Percentiles rank a stretch among this genome's conserved stretches.
Evolutionary conservation across 2,888 invertebrate species (phyloP).

Genomic region (Branchellion lobata): DNA sequence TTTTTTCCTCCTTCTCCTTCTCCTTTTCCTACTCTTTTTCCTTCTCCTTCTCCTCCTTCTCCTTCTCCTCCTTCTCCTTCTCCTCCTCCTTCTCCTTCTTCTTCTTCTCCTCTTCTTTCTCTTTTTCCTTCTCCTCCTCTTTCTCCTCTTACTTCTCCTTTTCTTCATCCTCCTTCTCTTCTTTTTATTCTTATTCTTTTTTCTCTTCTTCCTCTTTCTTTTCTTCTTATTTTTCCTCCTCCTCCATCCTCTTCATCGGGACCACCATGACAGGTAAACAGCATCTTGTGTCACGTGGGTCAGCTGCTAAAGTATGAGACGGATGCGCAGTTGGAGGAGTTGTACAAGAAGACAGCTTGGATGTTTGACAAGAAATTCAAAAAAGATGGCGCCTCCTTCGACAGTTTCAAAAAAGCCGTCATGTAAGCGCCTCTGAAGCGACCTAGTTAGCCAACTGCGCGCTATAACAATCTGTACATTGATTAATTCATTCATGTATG

Average conservation of each 20-base stretch:
- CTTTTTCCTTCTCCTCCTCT: too few species aligned
- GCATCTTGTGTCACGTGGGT: constrained; percentile 93
- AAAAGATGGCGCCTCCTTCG: constrained; percentile 91
- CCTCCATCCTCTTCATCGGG: too few species aligned
- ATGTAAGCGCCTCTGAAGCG: constrained; percentile 1
- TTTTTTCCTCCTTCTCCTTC: too few species aligned
- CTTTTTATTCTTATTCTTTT: too few species aligned
- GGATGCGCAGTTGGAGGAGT: constrained; percentile 87
- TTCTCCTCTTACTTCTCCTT: not conserved
- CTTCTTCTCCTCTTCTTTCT: too few species aligned
- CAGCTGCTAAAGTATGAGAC: constrained; percentile 86
- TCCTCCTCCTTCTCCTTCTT: too few species aligned
- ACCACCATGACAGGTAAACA: constrained; percentile 69
- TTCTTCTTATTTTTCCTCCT: too few species aligned
- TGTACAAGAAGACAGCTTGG: constrained; percentile 97
- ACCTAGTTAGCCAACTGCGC: too few species aligned
- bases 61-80: not conserved
- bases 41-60: not conserved
- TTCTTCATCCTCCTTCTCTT: not conserved
- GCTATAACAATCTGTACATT: too few species aligned
- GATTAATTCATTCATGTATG: too few species aligned
- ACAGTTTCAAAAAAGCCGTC: constrained; percentile 91
- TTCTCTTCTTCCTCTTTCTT: too few species aligned
- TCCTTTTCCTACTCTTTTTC: too few species aligned
- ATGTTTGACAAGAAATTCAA: constrained; percentile 94